Conservation (phyloP, 2,113 vertebrate species). For the Genyomyrus donnyi region DNA sequence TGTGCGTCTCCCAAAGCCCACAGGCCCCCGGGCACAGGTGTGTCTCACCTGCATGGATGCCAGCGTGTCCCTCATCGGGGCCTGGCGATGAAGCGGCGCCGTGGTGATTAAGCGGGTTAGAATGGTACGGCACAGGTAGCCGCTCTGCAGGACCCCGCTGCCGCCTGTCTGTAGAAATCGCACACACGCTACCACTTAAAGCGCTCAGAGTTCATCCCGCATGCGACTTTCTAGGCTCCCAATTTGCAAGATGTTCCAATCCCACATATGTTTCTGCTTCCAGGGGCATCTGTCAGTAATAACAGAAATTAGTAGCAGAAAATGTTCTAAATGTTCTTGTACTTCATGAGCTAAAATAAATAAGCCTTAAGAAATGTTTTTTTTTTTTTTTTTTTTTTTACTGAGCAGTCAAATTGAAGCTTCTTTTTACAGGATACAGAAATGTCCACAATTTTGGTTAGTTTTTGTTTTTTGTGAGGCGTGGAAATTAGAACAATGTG, state of each 20-base stretch:
- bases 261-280: neutral
- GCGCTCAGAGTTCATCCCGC: neutral
- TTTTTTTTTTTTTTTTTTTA: neutral
- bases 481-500: neutral
- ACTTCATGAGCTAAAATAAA: neutral
- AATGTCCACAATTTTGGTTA: neutral
- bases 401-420: too few species aligned
- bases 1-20: constrained; percentile 45
- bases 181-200: neutral
- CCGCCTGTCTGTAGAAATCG: too few species aligned
- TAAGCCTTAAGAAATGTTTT: neutral
- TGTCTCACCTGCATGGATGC: constrained; percentile 39
- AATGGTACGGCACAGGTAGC: neutral
- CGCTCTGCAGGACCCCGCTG: neutral
- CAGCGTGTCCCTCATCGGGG: constrained; percentile 30
- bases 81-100: neutral
- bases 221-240: neutral
- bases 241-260: neutral
- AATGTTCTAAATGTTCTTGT: neutral
- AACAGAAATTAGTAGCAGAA: neutral
- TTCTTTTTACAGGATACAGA: neutral
- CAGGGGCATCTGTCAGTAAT: neutral
- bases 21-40: constrained; percentile 39
- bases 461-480: neutral
- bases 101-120: neutral